Percentiles rank a stretch among this genome's conserved stretches.
phyloP scores from a whole-genome alignment of 2,113 vertebrate genomes.

The Sminthopsis crassicaudata region DNA sequence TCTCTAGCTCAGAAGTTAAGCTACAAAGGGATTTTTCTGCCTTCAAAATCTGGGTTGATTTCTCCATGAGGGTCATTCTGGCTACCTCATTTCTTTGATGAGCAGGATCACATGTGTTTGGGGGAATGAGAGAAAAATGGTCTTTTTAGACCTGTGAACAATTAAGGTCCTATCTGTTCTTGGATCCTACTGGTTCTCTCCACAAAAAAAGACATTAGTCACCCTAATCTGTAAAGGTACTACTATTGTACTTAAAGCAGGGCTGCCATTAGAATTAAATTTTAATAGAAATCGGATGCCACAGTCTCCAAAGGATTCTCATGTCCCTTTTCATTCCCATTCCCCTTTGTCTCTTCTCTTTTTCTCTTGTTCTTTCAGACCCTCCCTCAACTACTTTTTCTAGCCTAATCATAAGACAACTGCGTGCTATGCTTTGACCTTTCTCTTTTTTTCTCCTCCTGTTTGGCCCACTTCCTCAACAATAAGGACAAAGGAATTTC shows the following conservation, averaged over 20 bases:
- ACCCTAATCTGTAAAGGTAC: background rate
- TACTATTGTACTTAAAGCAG: slow-evolving; percentile 23
- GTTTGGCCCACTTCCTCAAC: background rate
- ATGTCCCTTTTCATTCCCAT: background rate
- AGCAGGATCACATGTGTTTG: slow-evolving; percentile 5
- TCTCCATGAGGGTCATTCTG: background rate
- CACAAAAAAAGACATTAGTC: background rate
- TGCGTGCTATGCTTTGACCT: background rate
- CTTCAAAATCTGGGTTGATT: background rate
- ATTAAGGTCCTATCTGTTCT: slow-evolving; percentile 10
- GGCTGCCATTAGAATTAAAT: background rate
- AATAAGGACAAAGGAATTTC: slow-evolving; percentile 3
- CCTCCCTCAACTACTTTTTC: slow-evolving; percentile 1
- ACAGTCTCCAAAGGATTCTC: background rate
- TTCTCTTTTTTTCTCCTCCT: background rate
- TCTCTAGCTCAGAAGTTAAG: background rate
- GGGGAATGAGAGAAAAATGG: background rate
- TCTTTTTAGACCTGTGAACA: slow-evolving; percentile 21
- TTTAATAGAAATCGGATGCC: background rate
- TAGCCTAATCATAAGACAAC: slow-evolving; percentile 8
- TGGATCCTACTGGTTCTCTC: background rate
- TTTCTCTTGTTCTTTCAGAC: background rate
- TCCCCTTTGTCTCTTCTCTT: slow-evolving; percentile 9
- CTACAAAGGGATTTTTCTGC: background rate
- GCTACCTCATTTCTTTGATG: slow-evolving; percentile 9